Conservation (phyloP, 1,140 invertebrate genomes). For the Pogonomyrmex barbatus region DNA sequence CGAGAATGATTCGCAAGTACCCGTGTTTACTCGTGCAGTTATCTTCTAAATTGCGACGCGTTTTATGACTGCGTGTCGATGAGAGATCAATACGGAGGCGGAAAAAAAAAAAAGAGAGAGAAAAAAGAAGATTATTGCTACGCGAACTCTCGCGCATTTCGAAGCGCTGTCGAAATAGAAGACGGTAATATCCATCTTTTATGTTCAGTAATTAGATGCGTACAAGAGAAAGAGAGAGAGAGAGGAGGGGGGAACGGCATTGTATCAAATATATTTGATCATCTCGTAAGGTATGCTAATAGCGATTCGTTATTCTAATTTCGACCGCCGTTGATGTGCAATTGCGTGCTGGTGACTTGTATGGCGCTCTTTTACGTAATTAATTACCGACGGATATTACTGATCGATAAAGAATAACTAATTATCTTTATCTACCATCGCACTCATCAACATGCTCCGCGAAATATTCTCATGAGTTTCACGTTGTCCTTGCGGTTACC, state of each 20-base stretch:
- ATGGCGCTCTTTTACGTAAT: constrained; percentile 20
- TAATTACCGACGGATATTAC: constrained; percentile 10
- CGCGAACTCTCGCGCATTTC: constrained; percentile 38
- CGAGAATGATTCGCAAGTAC: constrained; percentile 74
- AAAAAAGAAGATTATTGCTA: constrained; percentile 61
- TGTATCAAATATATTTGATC: neutral
- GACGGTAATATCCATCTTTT: constrained; percentile 23
- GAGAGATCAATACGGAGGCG: constrained; percentile 65
- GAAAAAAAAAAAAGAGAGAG: constrained; percentile 51
- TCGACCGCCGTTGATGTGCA: neutral
- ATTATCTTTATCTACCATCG: constrained; percentile 13
- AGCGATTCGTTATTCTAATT: constrained; percentile 23
- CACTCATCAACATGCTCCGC: neutral
- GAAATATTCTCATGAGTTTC: neutral
- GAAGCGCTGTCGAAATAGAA: constrained; percentile 8
- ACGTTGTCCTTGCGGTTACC: neutral
- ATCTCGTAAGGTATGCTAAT: neutral
- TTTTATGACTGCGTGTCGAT: constrained; percentile 73
- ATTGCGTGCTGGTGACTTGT: neutral
- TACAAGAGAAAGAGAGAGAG: neutral
- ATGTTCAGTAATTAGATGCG: constrained; percentile 46
- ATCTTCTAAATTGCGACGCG: constrained; percentile 76
- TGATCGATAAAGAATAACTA: constrained; percentile 8
- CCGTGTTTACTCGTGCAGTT: constrained; percentile 75
- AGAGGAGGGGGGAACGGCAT: neutral